Evolutionary conservation across 2,888 invertebrate species (phyloP).

Genomic region (Iphiclides podalirius): DNA sequence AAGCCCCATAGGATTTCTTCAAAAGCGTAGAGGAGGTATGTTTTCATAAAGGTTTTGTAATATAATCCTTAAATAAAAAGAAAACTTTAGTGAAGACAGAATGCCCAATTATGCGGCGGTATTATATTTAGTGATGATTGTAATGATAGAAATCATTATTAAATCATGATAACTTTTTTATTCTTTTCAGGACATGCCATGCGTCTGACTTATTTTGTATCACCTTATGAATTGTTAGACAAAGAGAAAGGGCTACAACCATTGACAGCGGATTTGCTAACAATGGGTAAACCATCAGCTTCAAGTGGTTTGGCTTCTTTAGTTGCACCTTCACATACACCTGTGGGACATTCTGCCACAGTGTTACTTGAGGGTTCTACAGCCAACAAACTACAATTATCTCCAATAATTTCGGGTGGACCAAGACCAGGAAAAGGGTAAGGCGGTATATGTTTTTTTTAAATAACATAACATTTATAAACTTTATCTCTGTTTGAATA

Average conservation of each 20-base stretch:
- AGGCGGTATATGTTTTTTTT: constrained; percentile 25
- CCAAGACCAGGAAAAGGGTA: constrained; percentile 88
- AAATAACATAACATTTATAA: not conserved
- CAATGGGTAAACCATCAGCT: constrained; percentile 62
- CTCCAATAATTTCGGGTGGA: constrained; percentile 84
- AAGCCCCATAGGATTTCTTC: constrained; percentile 92
- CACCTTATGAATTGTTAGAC: constrained; percentile 94
- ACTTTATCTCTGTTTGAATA: no score
- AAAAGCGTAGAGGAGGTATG: constrained; percentile 88
- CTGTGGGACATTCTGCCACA: constrained; percentile 92
- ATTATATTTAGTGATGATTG: no score
- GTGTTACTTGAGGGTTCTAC: constrained; percentile 94
- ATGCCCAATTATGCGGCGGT: no score
- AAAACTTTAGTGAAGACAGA: no score
- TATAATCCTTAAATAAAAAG: no score
- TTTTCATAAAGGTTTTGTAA: not conserved
- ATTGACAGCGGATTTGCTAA: constrained; percentile 87
- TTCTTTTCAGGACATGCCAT: constrained; percentile 88
- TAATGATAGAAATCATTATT: no score
- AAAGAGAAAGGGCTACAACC: constrained; percentile 86
- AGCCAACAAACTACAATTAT: constrained; percentile 89
- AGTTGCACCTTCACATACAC: constrained; percentile 74
- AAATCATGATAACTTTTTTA: no score
- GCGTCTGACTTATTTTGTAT: constrained; percentile 96
- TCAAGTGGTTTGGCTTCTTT: constrained; percentile 59